A percentile compares a stretch with the other conserved stretches of the same genome.
phyloP scores from a whole-genome alignment of 2,797 vertebrate genomes.

The Cetoscarus ocellatus region DNA sequence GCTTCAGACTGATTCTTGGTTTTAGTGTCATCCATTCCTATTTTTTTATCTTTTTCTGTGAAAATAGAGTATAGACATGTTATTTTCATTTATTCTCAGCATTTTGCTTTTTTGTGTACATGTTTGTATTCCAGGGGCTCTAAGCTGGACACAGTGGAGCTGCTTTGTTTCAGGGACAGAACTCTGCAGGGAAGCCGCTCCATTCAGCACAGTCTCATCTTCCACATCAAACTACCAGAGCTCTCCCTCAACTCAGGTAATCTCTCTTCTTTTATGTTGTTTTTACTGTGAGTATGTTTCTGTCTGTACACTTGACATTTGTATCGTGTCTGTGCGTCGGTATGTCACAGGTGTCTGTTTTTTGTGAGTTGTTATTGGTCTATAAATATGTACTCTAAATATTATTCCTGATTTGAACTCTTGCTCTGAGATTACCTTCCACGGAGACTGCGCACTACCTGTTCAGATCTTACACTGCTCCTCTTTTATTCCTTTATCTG shows the following conservation, averaged over 20 bases:
- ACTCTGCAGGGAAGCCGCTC: conserved; percentile 93
- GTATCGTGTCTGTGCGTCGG: not conserved
- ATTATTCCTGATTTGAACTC: conserved; percentile 12
- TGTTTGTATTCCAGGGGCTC: conserved; percentile 83
- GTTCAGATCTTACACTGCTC: conserved; percentile 29
- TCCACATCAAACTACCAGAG: conserved; percentile 91
- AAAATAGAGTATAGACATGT: not conserved
- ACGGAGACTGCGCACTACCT: conserved; percentile 12
- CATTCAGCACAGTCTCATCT: conserved; percentile 91
- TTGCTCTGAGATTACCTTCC: conserved; percentile 14
- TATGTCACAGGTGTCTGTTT: not conserved
- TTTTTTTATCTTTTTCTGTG: not conserved
- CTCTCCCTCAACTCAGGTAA: conserved; percentile 88
- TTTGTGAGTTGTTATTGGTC: not conserved
- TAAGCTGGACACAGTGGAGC: conserved; percentile 86
- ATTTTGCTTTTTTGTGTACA: conserved; percentile 9
- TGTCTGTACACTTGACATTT: not conserved
- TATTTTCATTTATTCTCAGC: conserved; percentile 2
- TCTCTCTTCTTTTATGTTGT: not conserved
- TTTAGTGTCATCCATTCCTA: not conserved
- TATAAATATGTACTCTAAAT: not conserved
- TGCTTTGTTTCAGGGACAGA: conserved; percentile 95
- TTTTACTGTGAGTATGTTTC: not conserved
- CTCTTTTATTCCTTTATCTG: conserved; percentile 53
- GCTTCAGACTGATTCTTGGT: not conserved